Evolutionary conservation across 2,113 vertebrate species (phyloP).

Genomic region (Gopherus evgoodei): DNA sequence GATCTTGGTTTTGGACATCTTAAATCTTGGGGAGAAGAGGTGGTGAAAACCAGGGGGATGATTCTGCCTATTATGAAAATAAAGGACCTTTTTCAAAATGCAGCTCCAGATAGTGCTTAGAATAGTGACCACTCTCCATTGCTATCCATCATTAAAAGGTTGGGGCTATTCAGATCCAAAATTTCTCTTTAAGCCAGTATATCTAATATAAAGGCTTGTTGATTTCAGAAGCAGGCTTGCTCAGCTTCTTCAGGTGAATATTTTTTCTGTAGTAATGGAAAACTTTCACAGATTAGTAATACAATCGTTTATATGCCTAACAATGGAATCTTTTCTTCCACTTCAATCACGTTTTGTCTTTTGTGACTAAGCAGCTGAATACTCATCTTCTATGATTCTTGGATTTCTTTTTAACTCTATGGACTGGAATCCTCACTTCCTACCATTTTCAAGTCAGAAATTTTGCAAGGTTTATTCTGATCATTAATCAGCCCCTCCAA

Average conservation of each 20-base stretch:
- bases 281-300: not conserved
- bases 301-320: not conserved
- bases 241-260: not conserved
- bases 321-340: conserved; percentile 33
- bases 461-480: conserved; percentile 78
- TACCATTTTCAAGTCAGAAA: conserved; percentile 72
- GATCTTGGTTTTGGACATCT: not conserved
- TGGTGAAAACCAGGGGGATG: not conserved
- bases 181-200: not conserved
- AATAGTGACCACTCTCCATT: not conserved
- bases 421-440: conserved; percentile 72
- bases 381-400: conserved; percentile 22
- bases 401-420: conserved; percentile 54
- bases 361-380: conserved; percentile 30
- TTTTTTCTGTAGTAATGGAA: conserved; percentile 31
- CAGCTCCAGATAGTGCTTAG: not conserved
- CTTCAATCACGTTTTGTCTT: conserved; percentile 36
- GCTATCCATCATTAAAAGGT: not conserved
- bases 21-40: not conserved
- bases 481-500: conserved; percentile 82
- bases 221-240: rapidly evolving
- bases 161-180: not conserved
- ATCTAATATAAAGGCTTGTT: rapidly evolving
- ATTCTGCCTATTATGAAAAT: not conserved
- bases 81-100: not conserved